Base-by-base conservation (phyloP, 2,888 invertebrate species). In the Lordiphosa andalusiaca region DNA sequence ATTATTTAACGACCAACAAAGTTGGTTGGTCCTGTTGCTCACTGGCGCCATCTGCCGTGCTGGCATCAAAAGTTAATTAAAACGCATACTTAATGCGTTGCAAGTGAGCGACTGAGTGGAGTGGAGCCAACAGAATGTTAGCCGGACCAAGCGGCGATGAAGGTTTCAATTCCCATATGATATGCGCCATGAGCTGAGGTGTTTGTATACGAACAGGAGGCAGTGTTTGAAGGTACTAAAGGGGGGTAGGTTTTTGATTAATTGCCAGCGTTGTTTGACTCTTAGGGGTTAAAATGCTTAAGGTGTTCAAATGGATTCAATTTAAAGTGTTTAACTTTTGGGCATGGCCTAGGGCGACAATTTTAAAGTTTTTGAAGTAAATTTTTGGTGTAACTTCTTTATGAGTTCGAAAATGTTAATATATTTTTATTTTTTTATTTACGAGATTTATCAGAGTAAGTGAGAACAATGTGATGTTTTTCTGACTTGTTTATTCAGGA, bases 51-150 rank as follows among this genome's bases (percentile, higher is more conserved):
- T 69, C 77, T 72, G 70, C 53, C 39, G 47, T 54, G 46, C 65
- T 35, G 56, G 64, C 67, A 77, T 77, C 78, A 70, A 73, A 73
- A 73, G 73, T 77, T 73, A 73, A 73, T 77, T 73, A 73, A 73
- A 73, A 77, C 73, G 73, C 73, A 73, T 73, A 73, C 73, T 77
- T 77, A 73, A 73, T 73, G 73, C 74, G 71, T 59, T 70, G 50
- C 56, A 52, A 38, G 23, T 21, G 36, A 46, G 44, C 25, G 44
- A 40, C 53, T 37, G 37, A 49, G 54, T 9, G 36, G 30, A 19
- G 42, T 12, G 36, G 16, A 30, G 9, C 30, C 10, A 30, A 10
- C 30, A 9, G 10, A 30, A 30, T 30, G 9, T 30, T 30, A 10
- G 30, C 30, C 30, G 9, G 30, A 10, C 30, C 30, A 30, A 30